These are phyloP conservation scores for Pantala flavescens DNA, from an alignment of 1,140 invertebrate genomes.

Conservation along the genomic window DNA sequence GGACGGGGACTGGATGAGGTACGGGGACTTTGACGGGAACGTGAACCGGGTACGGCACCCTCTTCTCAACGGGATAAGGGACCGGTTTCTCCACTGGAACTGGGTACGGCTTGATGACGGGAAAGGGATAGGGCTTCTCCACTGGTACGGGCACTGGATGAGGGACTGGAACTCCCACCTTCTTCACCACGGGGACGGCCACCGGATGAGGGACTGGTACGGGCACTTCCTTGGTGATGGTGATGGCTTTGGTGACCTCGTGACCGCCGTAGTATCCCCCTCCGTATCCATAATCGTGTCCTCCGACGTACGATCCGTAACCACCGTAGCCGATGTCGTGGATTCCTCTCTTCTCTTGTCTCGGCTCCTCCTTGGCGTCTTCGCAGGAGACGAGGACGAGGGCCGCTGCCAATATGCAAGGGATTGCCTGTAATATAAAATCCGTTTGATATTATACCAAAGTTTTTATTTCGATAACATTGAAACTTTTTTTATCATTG, in stretches of 20 bases:
- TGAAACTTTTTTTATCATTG: no score
- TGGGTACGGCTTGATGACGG: background rate
- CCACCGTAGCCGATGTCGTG: conserved; percentile 12
- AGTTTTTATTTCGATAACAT: no score
- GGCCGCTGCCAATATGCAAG: background rate
- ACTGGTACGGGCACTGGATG: background rate
- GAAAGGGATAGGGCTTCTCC: conserved; percentile 11
- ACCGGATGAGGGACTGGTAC: background rate
- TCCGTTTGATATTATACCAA: no score
- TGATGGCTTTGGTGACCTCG: background rate
- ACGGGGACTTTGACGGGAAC: conserved; percentile 17
- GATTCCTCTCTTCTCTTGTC: background rate
- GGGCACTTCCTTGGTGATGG: background rate
- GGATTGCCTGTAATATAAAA: no score
- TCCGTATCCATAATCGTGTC: background rate
- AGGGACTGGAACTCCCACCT: background rate
- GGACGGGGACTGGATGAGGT: conserved; percentile 13
- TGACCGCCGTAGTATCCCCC: background rate
- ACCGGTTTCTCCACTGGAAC: conserved; percentile 15
- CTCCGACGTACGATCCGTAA: background rate
- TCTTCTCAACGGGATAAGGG: conserved; percentile 1
- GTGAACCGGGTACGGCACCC: conserved; percentile 18
- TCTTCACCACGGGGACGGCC: background rate
- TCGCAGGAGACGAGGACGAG: background rate
- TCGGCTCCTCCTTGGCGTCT: background rate